Evolutionary conservation across 2,888 invertebrate species (phyloP), one percentile per base, ranked within the genome.

Genomic region (Eubasilissa splendida): DNA sequence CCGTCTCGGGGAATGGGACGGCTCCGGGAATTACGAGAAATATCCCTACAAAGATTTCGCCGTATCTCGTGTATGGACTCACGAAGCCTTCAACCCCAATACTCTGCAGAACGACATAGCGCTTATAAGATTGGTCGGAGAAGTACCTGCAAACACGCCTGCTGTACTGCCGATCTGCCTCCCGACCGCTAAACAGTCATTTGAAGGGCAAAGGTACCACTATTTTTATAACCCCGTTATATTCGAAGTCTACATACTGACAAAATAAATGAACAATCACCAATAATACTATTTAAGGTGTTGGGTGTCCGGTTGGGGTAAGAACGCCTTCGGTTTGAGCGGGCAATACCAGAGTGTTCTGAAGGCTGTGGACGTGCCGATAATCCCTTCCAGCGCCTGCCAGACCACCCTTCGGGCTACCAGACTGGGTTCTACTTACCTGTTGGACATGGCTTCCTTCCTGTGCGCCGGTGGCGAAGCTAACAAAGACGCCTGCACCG

Each of bases 221-320:
- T 7, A 14, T 42, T 42, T 7, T 42, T 7, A 7, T 42, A 4
- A 42, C 42, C 7, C 7, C 42, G 7, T 42, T 1, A 5, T 1
- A 1, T 42, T 7, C 42, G 7, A 4, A 42, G 4, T 5, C 7
- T 42, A 7, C 42, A 42, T 2, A 42, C 42, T 42, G 42, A 42
- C 4, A 42, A 7, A 42, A 7, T 2, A 42, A 42, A 42, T 42
- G 4, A 42, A 42, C 2, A 42, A 42, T 2, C 42, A 4, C 42
- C 42, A 4, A 42, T 42, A 42, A 4, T 42, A 42, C 7, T 22
- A 22, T 66, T 42, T 31, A 80, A 91, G 91, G 83, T 94, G 94
- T 85, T 91, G 91, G 88, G 94, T 95, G 0, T 90, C 95, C n/a
- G 97, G 97, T 11, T 97, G 97, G 96, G 97, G 97, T 12, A 95